Base-by-base conservation (phyloP, 2,797 vertebrate species). In the Xenops minutus region DNA sequence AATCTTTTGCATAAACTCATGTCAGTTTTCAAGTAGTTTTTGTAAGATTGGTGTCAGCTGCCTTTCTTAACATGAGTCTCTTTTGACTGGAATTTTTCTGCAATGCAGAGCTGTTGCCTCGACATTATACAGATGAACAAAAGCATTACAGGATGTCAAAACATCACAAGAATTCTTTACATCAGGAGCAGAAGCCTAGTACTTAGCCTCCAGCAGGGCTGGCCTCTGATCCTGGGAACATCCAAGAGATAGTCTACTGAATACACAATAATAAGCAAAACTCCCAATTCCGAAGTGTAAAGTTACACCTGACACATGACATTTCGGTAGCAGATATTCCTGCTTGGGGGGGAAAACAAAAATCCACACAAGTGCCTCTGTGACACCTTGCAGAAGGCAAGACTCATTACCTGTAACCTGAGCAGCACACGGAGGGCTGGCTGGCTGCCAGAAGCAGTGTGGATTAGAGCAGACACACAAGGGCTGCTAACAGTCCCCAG, bases 121-220 rank as follows among this genome's bases (percentile, higher is more conserved):
- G 0, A 92, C 81, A 72, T 89, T 94, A 92, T 72, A 94, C 24
- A 88, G 86, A 95, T 51, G 93, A 96, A 96, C 84, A 95, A 94
- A 95, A 89, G 81, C 68, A 83, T 85, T 94, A 93, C 55, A 94
- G 64, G 67, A 94, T 93, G 92, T 92, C 92, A 96, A 95, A 95
- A 93, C 49, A 96, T 89, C 88, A 91, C 77, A 93, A 32, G 90
- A 91, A 91, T 85, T 92, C 64, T 83, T 43, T 71, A 5, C 54
- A 92, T 61, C 72, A 83, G 63, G 64, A 94, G 68, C 61, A 93
- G 80, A 95, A 93, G 63, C 80, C 66, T 96, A 81, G 46, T 43
- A 90, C 93, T 96, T 96, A 96, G 95, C 95, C 88, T 94, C 88
- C 93, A 95, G 92, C 92, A 81, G 73, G 43, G 90, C 69, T 92